These are phyloP conservation scores for Aporophyla lueneburgensis DNA, from an alignment of 2,888 invertebrate genomes.

Conservation along the genomic window DNA sequence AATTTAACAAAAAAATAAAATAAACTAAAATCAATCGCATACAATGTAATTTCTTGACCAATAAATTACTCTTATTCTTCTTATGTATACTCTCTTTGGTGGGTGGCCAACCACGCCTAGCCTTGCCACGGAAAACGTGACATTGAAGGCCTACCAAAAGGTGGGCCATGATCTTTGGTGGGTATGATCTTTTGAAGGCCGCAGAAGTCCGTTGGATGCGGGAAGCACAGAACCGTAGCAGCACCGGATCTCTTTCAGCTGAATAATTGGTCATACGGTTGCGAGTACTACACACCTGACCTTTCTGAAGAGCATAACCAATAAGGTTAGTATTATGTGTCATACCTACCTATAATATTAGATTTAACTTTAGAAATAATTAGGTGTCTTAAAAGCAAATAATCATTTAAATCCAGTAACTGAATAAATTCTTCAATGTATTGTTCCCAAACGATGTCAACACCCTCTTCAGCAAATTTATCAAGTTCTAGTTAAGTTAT, in stretches of 20 bases:
- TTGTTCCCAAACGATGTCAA: constrained; percentile 24
- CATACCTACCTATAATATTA: background rate
- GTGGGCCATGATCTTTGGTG: too few relatives aligned
- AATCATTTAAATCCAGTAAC: background rate
- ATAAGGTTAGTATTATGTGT: background rate
- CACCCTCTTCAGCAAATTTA: constrained; percentile 34
- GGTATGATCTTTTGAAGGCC: background rate
- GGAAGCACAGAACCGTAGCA: too few relatives aligned
- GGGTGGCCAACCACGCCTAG: background rate
- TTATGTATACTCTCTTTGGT: background rate
- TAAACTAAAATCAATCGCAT: background rate
- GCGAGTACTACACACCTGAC: background rate
- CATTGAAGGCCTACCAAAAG: background rate
- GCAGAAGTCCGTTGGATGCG: too few relatives aligned
- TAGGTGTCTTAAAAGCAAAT: background rate
- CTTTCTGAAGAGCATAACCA: background rate
- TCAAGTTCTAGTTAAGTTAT: constrained; percentile 43
- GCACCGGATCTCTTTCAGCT: too few relatives aligned
- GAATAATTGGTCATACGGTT: background rate
- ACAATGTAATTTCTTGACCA: background rate
- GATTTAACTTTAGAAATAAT: background rate
- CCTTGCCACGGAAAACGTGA: background rate
- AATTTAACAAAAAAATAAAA: too few relatives aligned
- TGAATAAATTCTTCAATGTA: background rate
- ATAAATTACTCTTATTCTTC: background rate